Evolutionary conservation across 2,113 vertebrate species (phyloP).

Genomic region (Romanogobio albipinnatus): DNA sequence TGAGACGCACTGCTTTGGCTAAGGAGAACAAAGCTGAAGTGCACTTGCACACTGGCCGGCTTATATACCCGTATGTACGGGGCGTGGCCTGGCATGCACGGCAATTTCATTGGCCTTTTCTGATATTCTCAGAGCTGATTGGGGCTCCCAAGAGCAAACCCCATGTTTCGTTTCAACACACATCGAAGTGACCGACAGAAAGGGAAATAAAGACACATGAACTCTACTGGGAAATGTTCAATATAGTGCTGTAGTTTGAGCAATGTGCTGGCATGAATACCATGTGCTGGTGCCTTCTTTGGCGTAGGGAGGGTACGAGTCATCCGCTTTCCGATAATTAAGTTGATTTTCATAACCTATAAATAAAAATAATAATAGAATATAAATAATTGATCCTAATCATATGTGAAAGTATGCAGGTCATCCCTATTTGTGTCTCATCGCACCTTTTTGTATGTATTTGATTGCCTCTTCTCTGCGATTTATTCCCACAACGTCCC

Average conservation of each 20-base stretch:
- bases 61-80: no score
- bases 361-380: background rate
- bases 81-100: no score
- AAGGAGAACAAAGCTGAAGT: no score
- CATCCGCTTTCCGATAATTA: constrained; percentile 66
- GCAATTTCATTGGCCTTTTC: no score
- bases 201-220: background rate
- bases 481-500: constrained; percentile 78
- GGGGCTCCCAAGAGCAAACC: no score
- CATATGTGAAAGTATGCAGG: background rate
- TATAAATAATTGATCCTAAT: no score
- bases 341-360: constrained; percentile 78
- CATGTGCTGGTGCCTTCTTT: constrained; percentile 78
- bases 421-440: background rate
- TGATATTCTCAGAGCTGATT: no score
- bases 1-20: no score
- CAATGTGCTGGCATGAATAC: constrained; percentile 55
- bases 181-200: no score
- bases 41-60: no score
- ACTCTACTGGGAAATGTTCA: background rate
- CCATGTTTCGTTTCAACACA: no score
- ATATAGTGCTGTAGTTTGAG: background rate
- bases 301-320: constrained; percentile 77
- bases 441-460: constrained; percentile 81
- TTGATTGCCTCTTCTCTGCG: constrained; percentile 70